Evolutionary conservation across 2,113 vertebrate species (phyloP).

Genomic region (Ammodytes dubius): DNA sequence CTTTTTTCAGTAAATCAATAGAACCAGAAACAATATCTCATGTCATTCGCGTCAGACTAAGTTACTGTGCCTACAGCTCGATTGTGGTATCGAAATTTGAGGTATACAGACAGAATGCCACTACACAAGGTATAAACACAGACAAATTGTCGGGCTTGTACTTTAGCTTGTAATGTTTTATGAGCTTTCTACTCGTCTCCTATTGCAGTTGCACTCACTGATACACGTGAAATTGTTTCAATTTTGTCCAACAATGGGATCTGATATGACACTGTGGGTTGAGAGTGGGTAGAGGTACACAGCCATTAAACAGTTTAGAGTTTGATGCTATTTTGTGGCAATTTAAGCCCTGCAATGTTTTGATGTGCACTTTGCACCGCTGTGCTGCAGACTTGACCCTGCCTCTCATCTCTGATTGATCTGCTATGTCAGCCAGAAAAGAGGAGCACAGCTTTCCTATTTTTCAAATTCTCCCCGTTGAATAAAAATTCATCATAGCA

Average conservation of each 20-base stretch:
- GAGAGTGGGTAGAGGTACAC: background rate
- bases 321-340: background rate
- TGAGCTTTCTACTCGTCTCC: background rate
- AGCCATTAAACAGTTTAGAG: background rate
- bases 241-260: background rate
- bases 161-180: no score
- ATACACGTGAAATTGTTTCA: background rate
- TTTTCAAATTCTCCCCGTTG: constrained; percentile 37
- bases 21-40: no score
- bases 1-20: no score
- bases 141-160: background rate
- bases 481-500: constrained; percentile 26
- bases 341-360: background rate
- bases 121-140: background rate
- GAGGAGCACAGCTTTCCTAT: constrained; percentile 24
- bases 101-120: no score
- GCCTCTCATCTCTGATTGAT: constrained; percentile 53
- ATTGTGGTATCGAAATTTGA: no score
- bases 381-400: constrained; percentile 1
- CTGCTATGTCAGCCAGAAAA: constrained; percentile 7
- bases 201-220: background rate
- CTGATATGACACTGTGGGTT: background rate
- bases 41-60: no score
- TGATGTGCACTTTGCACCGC: constrained; percentile 24
- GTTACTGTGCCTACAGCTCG: no score